phyloP scores from a whole-genome alignment of 2,113 vertebrate species.

The Dasyornis broadbenti region DNA sequence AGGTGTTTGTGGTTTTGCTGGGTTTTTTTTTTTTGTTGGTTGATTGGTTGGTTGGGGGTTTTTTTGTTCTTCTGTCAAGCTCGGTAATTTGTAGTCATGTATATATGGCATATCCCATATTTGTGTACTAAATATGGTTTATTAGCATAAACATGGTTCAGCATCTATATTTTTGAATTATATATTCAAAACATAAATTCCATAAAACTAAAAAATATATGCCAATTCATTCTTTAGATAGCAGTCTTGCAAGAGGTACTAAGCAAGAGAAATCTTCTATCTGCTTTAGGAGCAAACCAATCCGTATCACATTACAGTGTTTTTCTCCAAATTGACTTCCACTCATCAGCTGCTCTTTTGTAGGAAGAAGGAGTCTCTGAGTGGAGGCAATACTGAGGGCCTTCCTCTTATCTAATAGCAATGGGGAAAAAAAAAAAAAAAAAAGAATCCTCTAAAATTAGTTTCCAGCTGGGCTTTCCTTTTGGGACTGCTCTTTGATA shows the following conservation, averaged over 20 bases:
- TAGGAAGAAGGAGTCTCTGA: neutral
- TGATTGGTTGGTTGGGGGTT: accelerated
- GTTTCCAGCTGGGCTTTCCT: neutral
- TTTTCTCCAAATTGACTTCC: neutral
- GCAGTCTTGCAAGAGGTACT: neutral
- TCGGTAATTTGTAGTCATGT: neutral
- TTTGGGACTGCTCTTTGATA: neutral
- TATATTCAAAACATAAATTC: neutral
- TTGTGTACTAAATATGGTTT: neutral
- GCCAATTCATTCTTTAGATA: neutral
- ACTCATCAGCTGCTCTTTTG: neutral
- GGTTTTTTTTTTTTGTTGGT: neutral
- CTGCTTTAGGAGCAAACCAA: neutral
- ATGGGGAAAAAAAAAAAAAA: neutral
- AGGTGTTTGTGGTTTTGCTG: neutral
- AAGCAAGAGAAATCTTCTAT: neutral
- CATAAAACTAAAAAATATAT: neutral
- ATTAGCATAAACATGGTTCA: neutral
- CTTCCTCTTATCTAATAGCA: neutral
- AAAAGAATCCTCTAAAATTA: neutral
- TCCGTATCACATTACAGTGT: neutral
- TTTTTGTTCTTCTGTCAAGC: neutral
- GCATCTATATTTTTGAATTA: neutral
- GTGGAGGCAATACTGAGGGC: neutral
- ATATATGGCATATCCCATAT: neutral